phyloP scores from a whole-genome alignment of 2,797 vertebrate genomes.

The Prionace glauca region DNA sequence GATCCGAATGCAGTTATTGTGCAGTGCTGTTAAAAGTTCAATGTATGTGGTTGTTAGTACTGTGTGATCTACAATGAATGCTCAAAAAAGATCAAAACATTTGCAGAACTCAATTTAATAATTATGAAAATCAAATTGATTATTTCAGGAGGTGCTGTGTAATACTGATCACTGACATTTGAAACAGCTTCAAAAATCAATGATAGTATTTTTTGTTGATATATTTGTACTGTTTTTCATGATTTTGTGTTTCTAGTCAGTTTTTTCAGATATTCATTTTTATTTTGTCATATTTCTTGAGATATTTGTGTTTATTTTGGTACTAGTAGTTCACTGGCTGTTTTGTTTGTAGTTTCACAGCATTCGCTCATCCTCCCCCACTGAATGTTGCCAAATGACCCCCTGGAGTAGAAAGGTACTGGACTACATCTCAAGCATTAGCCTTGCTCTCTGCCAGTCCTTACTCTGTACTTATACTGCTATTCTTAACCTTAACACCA shows the following conservation, averaged over 20 bases:
- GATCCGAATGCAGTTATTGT: neutral
- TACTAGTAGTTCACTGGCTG: constrained; percentile 43
- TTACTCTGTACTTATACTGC: neutral
- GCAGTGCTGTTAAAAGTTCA: neutral
- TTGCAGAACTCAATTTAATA: neutral
- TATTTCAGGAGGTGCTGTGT: neutral
- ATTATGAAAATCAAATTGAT: neutral
- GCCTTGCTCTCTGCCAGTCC: neutral
- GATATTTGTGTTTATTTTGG: constrained; percentile 15
- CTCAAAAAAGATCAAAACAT: neutral
- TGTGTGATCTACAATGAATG: constrained; percentile 24
- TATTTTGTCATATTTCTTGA: constrained; percentile 17
- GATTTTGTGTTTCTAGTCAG: neutral
- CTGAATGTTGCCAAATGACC: constrained; percentile 94
- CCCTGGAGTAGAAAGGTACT: constrained; percentile 99
- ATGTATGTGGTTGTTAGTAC: neutral
- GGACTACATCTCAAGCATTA: constrained; percentile 44
- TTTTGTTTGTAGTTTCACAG: constrained; percentile 85
- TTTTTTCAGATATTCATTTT: constrained; percentile 25
- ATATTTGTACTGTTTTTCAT: neutral
- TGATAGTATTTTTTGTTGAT: neutral
- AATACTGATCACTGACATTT: neutral
- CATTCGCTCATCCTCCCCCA: constrained; percentile 82
- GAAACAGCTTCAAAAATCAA: neutral
- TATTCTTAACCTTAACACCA: constrained; percentile 10